These are phyloP conservation scores for Andrena haemorrhoa DNA, from an alignment of 2,888 invertebrate species.

Conservation along the genomic window DNA sequence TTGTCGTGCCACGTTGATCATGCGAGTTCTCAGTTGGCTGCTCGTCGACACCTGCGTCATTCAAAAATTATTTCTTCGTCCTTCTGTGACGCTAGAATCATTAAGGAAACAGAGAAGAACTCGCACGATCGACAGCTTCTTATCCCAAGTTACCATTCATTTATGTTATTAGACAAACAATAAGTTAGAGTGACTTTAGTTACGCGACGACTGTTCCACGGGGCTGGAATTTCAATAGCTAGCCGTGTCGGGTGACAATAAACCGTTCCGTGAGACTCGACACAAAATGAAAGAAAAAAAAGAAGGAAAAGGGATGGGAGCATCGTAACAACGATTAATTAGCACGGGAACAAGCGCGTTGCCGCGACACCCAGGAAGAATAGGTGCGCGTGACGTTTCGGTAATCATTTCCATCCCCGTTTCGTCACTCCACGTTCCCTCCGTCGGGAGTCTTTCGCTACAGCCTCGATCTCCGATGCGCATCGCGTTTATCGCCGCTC, in stretches of 20 bases:
- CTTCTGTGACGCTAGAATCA: background rate
- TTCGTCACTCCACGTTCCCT: slow-evolving; percentile 45
- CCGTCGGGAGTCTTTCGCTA: slow-evolving; percentile 67
- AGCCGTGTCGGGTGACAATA: background rate
- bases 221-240: slow-evolving; percentile 7
- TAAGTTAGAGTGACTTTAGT: background rate
- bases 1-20: slow-evolving; percentile 8
- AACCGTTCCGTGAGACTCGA: background rate
- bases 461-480: slow-evolving; percentile 42
- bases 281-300: background rate
- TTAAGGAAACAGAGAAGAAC: background rate
- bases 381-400: slow-evolving; percentile 46
- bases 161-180: background rate
- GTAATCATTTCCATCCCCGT: slow-evolving; percentile 55
- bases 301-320: slow-evolving; percentile 7
- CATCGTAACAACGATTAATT: slow-evolving; percentile 46
- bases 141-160: slow-evolving; percentile 10
- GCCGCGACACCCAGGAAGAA: slow-evolving; percentile 27
- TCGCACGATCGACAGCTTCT: slow-evolving; percentile 23
- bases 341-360: slow-evolving; percentile 30
- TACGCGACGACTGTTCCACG: background rate
- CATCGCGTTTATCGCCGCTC: slow-evolving; percentile 59
- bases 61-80: background rate
- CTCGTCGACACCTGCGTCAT: no score
- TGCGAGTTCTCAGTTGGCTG: slow-evolving; percentile 7